Percentiles rank a stretch among this genome's conserved stretches.
Evolutionary conservation across 2,113 vertebrate species (phyloP).

Genomic region (Oxygymnocypris stewartii): DNA sequence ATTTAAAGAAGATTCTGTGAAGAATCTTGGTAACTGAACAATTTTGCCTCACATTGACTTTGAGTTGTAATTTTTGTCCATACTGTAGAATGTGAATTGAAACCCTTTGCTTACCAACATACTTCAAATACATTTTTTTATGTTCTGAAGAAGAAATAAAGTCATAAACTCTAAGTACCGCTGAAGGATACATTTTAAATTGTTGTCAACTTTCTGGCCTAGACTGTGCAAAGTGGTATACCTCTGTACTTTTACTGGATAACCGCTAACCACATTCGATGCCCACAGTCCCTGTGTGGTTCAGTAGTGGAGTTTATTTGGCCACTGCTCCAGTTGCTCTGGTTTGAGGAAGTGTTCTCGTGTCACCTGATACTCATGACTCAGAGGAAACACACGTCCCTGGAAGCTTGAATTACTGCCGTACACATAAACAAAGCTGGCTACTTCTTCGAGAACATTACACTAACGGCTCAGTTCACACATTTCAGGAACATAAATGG

Average conservation of each 20-base stretch:
- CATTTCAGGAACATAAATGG: constrained; percentile 32
- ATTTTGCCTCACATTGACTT: not conserved
- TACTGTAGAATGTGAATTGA: not conserved
- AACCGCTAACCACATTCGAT: constrained; percentile 1
- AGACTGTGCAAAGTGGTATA: not conserved
- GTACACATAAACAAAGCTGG: constrained; percentile 24
- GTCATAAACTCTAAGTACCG: not conserved
- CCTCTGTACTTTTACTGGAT: constrained; percentile 26
- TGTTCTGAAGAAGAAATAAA: not conserved
- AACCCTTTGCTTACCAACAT: not conserved
- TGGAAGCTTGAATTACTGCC: constrained; percentile 37
- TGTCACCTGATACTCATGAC: constrained; percentile 54
- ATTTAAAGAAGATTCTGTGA: not conserved
- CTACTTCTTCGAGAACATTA: constrained; percentile 29
- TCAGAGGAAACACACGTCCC: constrained; percentile 45
- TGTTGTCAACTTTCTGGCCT: not conserved
- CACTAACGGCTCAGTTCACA: constrained; percentile 43
- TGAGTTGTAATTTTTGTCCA: too few relatives aligned
- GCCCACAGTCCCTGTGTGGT: constrained; percentile 9
- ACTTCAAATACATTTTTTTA: not conserved
- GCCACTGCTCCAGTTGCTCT: not conserved
- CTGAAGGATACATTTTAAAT: not conserved
- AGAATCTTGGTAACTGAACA: not conserved
- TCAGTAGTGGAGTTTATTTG: constrained; percentile 16
- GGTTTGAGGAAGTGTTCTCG: constrained; percentile 44